Conservation (phyloP, 2,888 invertebrate genomes). For the Cylindroiulus punctatus region DNA sequence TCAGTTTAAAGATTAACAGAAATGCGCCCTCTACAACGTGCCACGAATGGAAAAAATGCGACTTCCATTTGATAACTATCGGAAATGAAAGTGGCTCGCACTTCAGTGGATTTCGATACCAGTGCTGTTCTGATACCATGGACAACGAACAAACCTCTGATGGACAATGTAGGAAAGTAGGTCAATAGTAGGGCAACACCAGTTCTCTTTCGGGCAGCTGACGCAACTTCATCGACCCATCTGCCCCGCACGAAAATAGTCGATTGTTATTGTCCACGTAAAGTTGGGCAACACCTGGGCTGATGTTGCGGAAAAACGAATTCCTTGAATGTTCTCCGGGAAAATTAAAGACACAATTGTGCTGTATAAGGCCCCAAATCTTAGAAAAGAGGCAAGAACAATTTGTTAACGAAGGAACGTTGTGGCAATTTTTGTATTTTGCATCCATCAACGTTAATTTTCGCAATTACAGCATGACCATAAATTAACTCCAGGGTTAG, state of each 20-base stretch:
- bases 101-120: neutral
- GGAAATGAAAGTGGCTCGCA: neutral
- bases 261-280: conserved; percentile 89
- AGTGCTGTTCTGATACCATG: neutral
- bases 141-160: neutral
- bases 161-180: neutral
- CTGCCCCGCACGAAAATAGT: conserved; percentile 97
- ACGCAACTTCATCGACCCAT: conserved; percentile 98
- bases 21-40: neutral
- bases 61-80: neutral
- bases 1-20: conserved; percentile 9
- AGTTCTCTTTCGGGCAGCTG: conserved; percentile 79
- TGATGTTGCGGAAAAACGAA: conserved; percentile 97
- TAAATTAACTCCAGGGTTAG: too few species aligned
- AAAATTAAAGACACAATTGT: conserved; percentile 86
- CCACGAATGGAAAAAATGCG: neutral
- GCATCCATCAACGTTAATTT: too few species aligned
- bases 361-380: conserved; percentile 93
- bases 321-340: conserved; percentile 94
- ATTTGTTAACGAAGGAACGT: neutral
- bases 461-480: too few species aligned
- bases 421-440: too few species aligned
- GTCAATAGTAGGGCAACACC: conserved; percentile 60
- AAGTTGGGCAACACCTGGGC: conserved; percentile 95
- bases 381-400: conserved; percentile 66